phyloP scores from a whole-genome alignment of 2,888 invertebrate species.

The Exephanes ischioxanthus region DNA sequence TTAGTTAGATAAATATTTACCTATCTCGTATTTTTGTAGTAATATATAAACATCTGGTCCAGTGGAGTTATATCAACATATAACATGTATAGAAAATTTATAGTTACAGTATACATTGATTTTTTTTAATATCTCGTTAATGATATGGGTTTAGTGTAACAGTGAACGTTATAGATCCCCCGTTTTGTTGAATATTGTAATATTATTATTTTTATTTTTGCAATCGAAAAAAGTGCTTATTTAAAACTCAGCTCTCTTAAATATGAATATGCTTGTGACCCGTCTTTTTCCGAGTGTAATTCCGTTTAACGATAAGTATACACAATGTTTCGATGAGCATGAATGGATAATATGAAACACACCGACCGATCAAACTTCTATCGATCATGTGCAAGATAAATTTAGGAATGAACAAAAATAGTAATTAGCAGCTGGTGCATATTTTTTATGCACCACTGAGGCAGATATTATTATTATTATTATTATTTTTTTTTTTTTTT shows the following conservation, averaged over 20 bases:
- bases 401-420: constrained; percentile 61
- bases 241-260: constrained; percentile 23
- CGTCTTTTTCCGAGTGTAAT: constrained; percentile 38
- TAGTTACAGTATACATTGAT: constrained; percentile 80
- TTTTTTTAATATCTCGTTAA: constrained; percentile 69
- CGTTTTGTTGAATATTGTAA: constrained; percentile 58
- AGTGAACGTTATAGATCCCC: constrained; percentile 76
- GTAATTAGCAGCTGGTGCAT: constrained; percentile 44
- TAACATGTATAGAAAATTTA: constrained; percentile 84
- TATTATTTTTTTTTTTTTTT: constrained; percentile 13
- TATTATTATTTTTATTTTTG: neutral
- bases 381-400: constrained; percentile 41
- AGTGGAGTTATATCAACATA: constrained; percentile 83
- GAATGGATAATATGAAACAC: constrained; percentile 60
- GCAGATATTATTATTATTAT: constrained; percentile 17
- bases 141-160: constrained; percentile 75
- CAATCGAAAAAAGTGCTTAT: constrained; percentile 42
- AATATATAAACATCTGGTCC: constrained; percentile 84
- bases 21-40: constrained; percentile 79
- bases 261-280: constrained; percentile 27
- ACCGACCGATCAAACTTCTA: constrained; percentile 47
- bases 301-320: constrained; percentile 47
- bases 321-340: constrained; percentile 54
- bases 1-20: constrained; percentile 81
- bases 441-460: constrained; percentile 54